A percentile compares a stretch with the other conserved stretches of the same genome.
phyloP scores from a whole-genome alignment of 2,113 vertebrate species.

The Podarcis muralis region DNA sequence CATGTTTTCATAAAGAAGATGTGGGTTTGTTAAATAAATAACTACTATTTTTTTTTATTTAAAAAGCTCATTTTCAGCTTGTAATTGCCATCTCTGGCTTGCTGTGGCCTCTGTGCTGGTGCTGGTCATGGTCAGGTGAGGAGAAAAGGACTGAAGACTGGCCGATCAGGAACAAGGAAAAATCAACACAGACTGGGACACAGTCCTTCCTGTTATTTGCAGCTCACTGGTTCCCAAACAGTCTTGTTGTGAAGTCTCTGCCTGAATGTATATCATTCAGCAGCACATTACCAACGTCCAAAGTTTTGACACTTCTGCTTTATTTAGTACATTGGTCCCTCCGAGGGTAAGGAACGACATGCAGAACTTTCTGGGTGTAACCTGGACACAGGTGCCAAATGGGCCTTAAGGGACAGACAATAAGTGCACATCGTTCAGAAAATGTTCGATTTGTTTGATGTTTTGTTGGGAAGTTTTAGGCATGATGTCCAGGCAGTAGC shows the following conservation, averaged over 20 bases:
- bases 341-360: background rate
- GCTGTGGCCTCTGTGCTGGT: too few species aligned
- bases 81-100: too few species aligned
- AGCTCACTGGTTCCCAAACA: background rate
- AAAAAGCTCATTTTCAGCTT: too few species aligned
- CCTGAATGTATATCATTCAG: background rate
- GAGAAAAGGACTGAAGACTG: too few species aligned
- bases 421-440: background rate
- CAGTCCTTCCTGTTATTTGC: background rate
- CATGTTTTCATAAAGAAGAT: background rate
- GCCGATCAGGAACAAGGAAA: background rate
- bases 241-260: background rate
- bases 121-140: too few species aligned
- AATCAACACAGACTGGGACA: background rate
- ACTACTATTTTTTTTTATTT: too few species aligned
- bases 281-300: background rate
- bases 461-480: too few species aligned
- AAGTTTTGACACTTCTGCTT: background rate
- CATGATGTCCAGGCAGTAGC: too few species aligned
- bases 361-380: background rate
- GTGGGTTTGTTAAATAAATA: too few species aligned
- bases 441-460: background rate
- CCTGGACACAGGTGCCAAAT: background rate
- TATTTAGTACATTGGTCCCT: background rate
- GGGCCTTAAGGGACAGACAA: too few species aligned